Evolutionary conservation across 2,888 invertebrate genomes (phyloP), one percentile per base, ranked within the genome.

Genomic region (Eupithecia subfuscata): DNA sequence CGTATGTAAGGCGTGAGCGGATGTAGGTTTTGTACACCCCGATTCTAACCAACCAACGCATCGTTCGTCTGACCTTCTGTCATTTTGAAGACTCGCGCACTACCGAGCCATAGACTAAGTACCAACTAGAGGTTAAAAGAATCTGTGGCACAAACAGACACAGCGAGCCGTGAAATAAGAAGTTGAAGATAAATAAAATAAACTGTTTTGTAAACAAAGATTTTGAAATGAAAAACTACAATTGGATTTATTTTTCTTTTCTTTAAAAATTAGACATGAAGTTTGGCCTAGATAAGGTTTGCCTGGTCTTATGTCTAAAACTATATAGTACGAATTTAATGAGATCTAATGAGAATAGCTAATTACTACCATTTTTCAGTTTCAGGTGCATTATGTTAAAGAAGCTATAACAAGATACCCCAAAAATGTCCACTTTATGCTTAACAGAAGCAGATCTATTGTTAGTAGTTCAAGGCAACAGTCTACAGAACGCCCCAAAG

Each of bases 321-420:
- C 12, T 60, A n/a, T n/a, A n/a, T n/a, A n/a, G n/a, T n/a, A n/a
- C n/a, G n/a, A n/a, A n/a, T n/a, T n/a, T n/a, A 25, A 25, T 12
- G 5, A 22, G 5, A 25, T 60, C 25, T 22, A 56, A 56, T 22
- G 3, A 30, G 7, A 63, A 63, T 63, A 63, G 8, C 11, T 63
- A 30, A 37, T 30, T 65, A 37, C 16, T 9, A 3, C n/a, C 9
- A 12, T 11, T 40, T 67, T 40, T 37, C 3, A 5, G 37, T 67
- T 67, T 37, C 40, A 67, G 65, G 37, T 67, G n/a, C n/a, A 25
- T 60, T 25, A 67, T 12, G n/a, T 40, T 37, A n/a, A 6, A 1
- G 37, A 37, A 67, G 40, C n/a, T 37, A n/a, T 67, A 67, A 40
- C 65, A 37, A 67, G 37, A 67, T 67, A 67, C 37, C 40, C 12